Percentiles rank a stretch among this genome's conserved stretches.
Conservation (phyloP, 2,797 vertebrate species). For the Ispidina lecontei region DNA sequence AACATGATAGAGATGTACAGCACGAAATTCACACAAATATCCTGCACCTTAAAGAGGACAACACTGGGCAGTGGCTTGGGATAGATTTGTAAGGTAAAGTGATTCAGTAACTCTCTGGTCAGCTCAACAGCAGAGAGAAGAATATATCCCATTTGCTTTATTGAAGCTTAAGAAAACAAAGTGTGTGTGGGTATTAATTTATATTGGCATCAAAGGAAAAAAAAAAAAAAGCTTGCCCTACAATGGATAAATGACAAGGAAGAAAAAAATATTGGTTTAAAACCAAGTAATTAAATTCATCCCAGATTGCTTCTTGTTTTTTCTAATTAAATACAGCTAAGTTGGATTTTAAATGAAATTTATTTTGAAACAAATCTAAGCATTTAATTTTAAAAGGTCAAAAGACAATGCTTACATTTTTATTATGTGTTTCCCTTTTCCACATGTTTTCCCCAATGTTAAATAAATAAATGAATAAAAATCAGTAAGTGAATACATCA, state of each 20-base stretch:
- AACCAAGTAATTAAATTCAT: background rate
- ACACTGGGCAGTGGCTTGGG: background rate
- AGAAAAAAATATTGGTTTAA: background rate
- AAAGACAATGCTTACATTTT: background rate
- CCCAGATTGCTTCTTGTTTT: background rate
- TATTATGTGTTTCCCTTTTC: background rate
- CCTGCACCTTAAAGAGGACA: background rate
- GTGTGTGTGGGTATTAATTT: background rate
- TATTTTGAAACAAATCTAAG: background rate
- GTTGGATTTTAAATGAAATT: background rate
- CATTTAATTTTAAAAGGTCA: background rate
- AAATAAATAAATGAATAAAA: background rate
- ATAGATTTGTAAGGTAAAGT: background rate
- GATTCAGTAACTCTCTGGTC: background rate
- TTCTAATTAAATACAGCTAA: background rate
- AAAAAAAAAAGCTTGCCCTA: background rate
- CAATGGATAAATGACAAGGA: background rate
- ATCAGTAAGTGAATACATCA: rapidly evolving
- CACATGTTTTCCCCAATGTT: background rate
- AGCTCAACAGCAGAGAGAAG: background rate
- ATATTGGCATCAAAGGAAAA: background rate
- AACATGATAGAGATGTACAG: background rate
- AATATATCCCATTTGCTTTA: background rate
- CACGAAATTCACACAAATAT: background rate
- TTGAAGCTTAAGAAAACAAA: background rate